Evolutionary conservation across 2,888 invertebrate species (phyloP), one percentile per base, ranked within the genome.

Genomic region (Oconnorella tubifera): DNA sequence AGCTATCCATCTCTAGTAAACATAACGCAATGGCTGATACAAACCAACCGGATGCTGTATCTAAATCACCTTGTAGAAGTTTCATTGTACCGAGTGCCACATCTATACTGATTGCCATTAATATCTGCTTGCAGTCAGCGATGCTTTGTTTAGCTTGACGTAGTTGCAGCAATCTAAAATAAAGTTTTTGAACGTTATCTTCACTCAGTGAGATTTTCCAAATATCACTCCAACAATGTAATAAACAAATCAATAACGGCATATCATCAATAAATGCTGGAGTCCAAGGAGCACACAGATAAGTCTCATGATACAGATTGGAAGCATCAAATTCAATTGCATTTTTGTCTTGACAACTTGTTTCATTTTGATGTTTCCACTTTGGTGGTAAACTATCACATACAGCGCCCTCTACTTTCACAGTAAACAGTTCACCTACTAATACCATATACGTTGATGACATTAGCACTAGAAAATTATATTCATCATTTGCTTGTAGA

Each of bases 401-500:
- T 19, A 10, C 40, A 10, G 10, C 40, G 10, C 10, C 40, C 40
- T 14, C 10, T 40, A 10, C 40, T 19, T 40, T 19, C 40, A 40
- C n/a, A n/a, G n/a, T n/a, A n/a, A n/a, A n/a, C n/a, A n/a, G 10
- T 40, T 40, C 40, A 10, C 40, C 19, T 19, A 25, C 53, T 6
- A 51, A 6, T 27, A 51, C 4, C 53, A 51, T 51, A 51, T 51
- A 51, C 14, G 14, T 51, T 4, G 14, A 10, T 6, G 53, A 19
- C 25, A 51, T 10, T 27, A 25, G 14, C 25, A 19, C 53, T 6
- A 51, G 25, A 25, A 23, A 51, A 6, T 27, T 4, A 51, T 19
- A 51, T 27, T 51, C 53, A 27, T 6, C 53, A 27, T 76, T 73
- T 32, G 73, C 69, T 23, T 67, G 66, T 4, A 76, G 68, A 56